Percentiles rank a stretch among this genome's conserved stretches.
Evolutionary conservation across 23 tunicate genomes (phyloP).

Genomic region (Halocynthia aurantium): DNA sequence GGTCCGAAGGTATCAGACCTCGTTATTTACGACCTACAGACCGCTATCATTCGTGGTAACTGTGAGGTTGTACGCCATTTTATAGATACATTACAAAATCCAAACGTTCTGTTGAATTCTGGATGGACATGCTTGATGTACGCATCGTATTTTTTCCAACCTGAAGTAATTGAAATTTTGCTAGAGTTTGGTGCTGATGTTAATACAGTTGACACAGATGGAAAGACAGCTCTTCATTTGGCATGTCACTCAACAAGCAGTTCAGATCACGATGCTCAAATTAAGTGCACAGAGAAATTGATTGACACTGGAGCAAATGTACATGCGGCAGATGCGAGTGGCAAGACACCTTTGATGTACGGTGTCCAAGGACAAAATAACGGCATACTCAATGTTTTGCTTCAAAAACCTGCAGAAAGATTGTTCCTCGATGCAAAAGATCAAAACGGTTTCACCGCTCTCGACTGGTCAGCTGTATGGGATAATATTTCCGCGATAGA

Average conservation of each 20-base stretch:
- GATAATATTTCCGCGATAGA: too few species aligned
- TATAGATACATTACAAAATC: neutral
- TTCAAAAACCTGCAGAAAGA: neutral
- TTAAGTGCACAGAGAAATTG: slow-evolving; percentile 9
- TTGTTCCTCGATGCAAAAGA: slow-evolving; percentile 18
- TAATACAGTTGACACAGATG: slow-evolving; percentile 17
- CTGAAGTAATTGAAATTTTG: slow-evolving; percentile 19
- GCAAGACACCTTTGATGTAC: slow-evolving; percentile 48
- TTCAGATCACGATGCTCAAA: neutral
- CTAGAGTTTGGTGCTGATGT: slow-evolving; percentile 41
- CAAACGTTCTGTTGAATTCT: slow-evolving; percentile 36
- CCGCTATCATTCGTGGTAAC: slow-evolving; percentile 5
- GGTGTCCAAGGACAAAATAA: slow-evolving; percentile 35
- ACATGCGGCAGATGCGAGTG: slow-evolving; percentile 17
- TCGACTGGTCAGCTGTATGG: slow-evolving; percentile 35
- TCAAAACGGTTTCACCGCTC: slow-evolving; percentile 40
- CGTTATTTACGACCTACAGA: slow-evolving; percentile 10
- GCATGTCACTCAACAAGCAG: slow-evolving; percentile 36
- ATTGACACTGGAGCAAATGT: slow-evolving; percentile 31
- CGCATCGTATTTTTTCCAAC: slow-evolving; percentile 60
- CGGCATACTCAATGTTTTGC: slow-evolving; percentile 6
- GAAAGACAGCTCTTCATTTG: slow-evolving; percentile 51
- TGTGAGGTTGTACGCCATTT: slow-evolving; percentile 1
- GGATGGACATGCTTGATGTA: slow-evolving; percentile 55
- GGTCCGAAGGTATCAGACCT: neutral